Evolutionary conservation across 1,140 invertebrate species (phyloP), one percentile per base, ranked within the genome.

Genomic region (Trigoniulus corallinus): DNA sequence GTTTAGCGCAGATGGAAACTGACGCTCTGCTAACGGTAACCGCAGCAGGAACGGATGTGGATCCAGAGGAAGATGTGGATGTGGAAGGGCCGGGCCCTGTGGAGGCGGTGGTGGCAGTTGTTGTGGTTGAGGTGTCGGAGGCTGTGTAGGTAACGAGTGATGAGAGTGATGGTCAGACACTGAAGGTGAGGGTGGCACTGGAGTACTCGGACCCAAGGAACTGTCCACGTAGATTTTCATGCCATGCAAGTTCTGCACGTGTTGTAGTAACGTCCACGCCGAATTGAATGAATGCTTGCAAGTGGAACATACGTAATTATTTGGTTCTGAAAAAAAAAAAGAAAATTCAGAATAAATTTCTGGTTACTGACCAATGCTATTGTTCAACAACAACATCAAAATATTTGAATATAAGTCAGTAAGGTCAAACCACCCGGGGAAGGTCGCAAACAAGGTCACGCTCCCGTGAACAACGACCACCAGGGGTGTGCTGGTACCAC

Each of bases 231-330:
- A 96, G 57, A 96, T 88, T 64, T 91, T 86, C 52, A 94, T 81
- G 20, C 91, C 91, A 64, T 96, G 92, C 44, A 81, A 78, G 56
- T 83, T 84, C 67, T 97, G 92, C 18, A 86, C 89, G 64, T 97
- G 93, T 64, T 95, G 89, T 12, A 97, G 75, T 54, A 98, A 72
- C 42, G 80, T 75, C 92, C 92, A 98, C 0, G 93, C 89, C 22
- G 91, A 93, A 56, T 81, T 78, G 47, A 87, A 78, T 40, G 84
- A 78, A 48, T 83, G 80, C 57, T 91, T 91, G 70, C 93, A 97
- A 27, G 91, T 93, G 18, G 81, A 89, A 67, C 93, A 97, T 39
- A 89, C 80, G 64, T 93, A 86, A 72, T 85, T 86, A 65, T 81
- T 82, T 53, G 93, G 92, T 73, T 97, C 93, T 96, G 83, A 53